phyloP scores from a whole-genome alignment of 1,140 invertebrate species.

The Lerema accius region DNA sequence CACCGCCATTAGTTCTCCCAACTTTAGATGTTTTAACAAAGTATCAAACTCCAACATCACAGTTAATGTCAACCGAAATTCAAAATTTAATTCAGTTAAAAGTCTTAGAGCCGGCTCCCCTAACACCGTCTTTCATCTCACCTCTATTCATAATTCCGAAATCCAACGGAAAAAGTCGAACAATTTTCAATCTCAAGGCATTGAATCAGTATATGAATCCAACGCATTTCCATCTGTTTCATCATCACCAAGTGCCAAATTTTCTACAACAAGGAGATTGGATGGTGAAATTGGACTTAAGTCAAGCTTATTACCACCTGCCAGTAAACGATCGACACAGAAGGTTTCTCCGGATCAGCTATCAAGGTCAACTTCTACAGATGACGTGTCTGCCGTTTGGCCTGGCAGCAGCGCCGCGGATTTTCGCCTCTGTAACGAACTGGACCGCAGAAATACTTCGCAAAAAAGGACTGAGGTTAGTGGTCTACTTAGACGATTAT shows the following conservation, averaged over 20 bases:
- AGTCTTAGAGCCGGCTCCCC: conserved; percentile 39
- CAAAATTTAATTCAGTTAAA: conserved; percentile 8
- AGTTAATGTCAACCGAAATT: conserved; percentile 22
- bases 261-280: conserved; percentile 46
- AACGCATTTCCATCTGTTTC: conserved; percentile 48
- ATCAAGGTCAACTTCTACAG: conserved; percentile 23
- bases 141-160: conserved; percentile 50
- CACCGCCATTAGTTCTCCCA: conserved; percentile 40
- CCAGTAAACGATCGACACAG: conserved; percentile 42
- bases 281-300: conserved; percentile 48
- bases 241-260: conserved; percentile 42
- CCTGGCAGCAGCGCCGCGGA: conserved; percentile 28
- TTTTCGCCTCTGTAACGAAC: conserved; percentile 39
- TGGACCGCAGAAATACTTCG: conserved; percentile 53
- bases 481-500: conserved; percentile 54
- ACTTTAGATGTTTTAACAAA: conserved; percentile 20
- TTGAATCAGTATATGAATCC: conserved; percentile 39
- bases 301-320: conserved; percentile 69
- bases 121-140: conserved; percentile 49
- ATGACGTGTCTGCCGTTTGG: conserved; percentile 51
- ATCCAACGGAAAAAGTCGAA: conserved; percentile 26
- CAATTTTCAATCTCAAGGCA: conserved; percentile 52
- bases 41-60: conserved; percentile 40
- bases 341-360: conserved; percentile 37
- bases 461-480: conserved; percentile 38